These are phyloP conservation scores for Oppia nitens DNA, from an alignment of 1,140 invertebrate species.

Conservation along the genomic window DNA sequence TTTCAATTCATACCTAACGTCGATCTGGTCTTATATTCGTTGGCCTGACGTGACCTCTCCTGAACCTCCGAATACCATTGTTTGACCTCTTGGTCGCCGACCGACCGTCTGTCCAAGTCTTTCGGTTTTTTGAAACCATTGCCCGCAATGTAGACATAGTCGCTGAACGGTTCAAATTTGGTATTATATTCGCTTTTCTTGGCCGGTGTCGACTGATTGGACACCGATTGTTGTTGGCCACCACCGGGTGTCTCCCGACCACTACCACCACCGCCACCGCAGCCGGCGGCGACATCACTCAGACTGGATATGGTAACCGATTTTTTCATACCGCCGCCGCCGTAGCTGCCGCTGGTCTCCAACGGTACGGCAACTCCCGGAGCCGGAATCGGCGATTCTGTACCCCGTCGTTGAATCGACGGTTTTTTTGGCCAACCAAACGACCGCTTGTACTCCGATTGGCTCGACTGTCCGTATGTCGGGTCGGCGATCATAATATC, in stretches of 20 bases:
- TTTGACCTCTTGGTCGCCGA: not conserved
- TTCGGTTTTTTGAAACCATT: conserved; percentile 21
- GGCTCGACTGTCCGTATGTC: too few species aligned
- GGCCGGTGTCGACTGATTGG: not conserved
- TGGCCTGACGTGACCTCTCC: conserved; percentile 12
- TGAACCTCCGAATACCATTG: conserved; percentile 15
- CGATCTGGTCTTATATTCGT: conserved; percentile 13
- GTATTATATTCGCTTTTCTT: conserved; percentile 56
- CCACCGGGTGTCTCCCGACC: not conserved
- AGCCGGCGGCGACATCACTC: not conserved
- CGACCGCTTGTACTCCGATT: not conserved
- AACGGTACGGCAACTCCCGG: not conserved
- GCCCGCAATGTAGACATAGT: conserved; percentile 57
- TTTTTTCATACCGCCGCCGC: too few species aligned
- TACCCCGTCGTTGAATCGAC: not conserved
- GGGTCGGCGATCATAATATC: too few species aligned
- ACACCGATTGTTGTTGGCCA: not conserved
- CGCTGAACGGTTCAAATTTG: conserved; percentile 60
- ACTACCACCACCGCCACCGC: too few species aligned
- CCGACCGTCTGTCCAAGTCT: not conserved
- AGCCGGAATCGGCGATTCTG: too few species aligned
- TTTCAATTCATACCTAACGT: not conserved
- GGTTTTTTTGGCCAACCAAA: not conserved
- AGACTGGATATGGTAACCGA: not conserved
- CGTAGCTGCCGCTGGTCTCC: not conserved